phyloP scores from a whole-genome alignment of 2,888 invertebrate genomes.

The Encarsia formosa region DNA sequence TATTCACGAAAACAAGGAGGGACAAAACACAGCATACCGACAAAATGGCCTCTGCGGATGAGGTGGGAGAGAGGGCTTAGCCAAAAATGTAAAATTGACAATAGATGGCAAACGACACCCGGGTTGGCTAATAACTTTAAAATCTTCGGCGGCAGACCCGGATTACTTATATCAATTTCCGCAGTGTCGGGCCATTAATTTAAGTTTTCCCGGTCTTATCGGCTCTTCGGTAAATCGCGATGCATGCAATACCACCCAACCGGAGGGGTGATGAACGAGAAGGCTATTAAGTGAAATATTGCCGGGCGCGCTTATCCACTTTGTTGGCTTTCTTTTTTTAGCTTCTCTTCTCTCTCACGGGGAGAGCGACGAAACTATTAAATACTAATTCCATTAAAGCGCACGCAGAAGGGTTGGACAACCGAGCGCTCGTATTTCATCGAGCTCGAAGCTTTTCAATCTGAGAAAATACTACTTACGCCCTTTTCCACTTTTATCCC shows the following conservation, averaged over 20 bases:
- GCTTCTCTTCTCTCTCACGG: not conserved
- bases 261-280: slow-evolving; percentile 18
- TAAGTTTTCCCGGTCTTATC: slow-evolving; percentile 24
- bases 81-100: not conserved
- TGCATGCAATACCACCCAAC: slow-evolving; percentile 13
- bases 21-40: too few relatives aligned
- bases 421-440: slow-evolving; percentile 46
- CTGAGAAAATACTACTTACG: slow-evolving; percentile 39
- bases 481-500: slow-evolving; percentile 19
- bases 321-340: slow-evolving; percentile 21
- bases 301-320: slow-evolving; percentile 24
- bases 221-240: slow-evolving; percentile 24
- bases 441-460: slow-evolving; percentile 48
- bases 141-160: slow-evolving; percentile 6
- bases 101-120: not conserved
- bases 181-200: slow-evolving; percentile 14
- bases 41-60: too few relatives aligned
- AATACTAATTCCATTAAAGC: slow-evolving; percentile 53
- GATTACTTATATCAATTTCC: slow-evolving; percentile 16
- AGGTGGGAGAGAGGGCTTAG: too few relatives aligned
- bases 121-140: slow-evolving; percentile 10
- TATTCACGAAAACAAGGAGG: too few relatives aligned
- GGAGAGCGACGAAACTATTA: slow-evolving; percentile 37
- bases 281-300: slow-evolving; percentile 29
- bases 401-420: slow-evolving; percentile 47